Base-by-base conservation (phyloP, 2,113 vertebrate genomes). In the Semnornis frantzii region DNA sequence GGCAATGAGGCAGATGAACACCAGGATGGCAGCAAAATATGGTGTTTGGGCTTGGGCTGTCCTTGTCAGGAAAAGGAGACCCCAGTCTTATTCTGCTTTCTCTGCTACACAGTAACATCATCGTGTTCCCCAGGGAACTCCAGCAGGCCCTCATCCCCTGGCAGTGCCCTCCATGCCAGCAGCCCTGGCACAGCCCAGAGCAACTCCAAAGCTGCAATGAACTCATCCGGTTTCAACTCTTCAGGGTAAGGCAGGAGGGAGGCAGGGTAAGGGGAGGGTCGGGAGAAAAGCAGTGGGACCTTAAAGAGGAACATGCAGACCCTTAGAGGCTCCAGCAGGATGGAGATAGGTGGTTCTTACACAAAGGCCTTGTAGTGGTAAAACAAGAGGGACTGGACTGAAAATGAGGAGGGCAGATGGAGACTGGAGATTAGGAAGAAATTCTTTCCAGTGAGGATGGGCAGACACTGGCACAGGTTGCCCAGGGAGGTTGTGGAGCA, bases 61-160 rank as follows among this genome's bases (percentile, higher is more conserved):
- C 54, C 55, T 59, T 11, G 44, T 34, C 42, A 73, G 69, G 39
- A n/a, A 6, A 33, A 79, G 65, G 62, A 92, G 83, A 25, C 34
- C 46, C 83, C 59, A 24, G 68, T 11, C 90, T 95, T 87, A 91
- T 70, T 57, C 72, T 83, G 87, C 91, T 92, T 73, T 96, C 83
- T 96, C 82, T 87, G 15, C 48, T 60, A 33, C 6, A 4, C 93
- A 98, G 98, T 98, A 82, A 98, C 98, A 72, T 98, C 98, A 65
- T 98, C 98, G 46, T 98, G 98, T 96, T 98, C 98, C 84, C 97
- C 98, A 60, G 98, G 98, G 87, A 97, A 96, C 68, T 97, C 97
- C 96, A 98, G 98, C 97, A 96, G 98, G 75, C 97, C 98, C 78
- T 98, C 98, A 0, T 98, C 98, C 59, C 98, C 98, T 21, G 92